Conservation (phyloP, 2,113 vertebrate genomes). For the Cheilinus undulatus region DNA sequence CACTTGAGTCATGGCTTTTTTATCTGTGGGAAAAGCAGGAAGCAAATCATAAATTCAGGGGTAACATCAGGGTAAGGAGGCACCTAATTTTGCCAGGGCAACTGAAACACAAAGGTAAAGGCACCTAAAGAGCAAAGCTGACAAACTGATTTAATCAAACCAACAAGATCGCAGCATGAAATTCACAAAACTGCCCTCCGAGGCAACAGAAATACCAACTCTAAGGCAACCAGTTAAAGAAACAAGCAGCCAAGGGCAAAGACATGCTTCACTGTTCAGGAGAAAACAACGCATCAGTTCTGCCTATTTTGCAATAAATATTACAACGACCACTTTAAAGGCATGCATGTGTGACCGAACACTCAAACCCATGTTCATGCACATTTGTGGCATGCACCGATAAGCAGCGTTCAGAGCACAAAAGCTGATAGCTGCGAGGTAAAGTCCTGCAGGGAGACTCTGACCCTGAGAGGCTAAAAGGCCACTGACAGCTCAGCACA, state of each 20-base stretch:
- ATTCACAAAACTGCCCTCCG: conserved; percentile 13
- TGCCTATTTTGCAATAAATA: conserved; percentile 21
- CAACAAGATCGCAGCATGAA: background rate
- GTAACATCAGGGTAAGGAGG: background rate
- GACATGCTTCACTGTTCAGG: background rate
- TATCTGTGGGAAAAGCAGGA: background rate
- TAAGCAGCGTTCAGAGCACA: conserved; percentile 57
- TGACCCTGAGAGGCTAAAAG: conserved; percentile 67
- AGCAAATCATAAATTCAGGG: background rate
- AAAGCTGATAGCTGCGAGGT: conserved; percentile 74
- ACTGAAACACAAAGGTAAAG: background rate
- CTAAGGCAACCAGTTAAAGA: conserved; percentile 18
- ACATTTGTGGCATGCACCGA: conserved; percentile 23
- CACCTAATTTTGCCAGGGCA: background rate
- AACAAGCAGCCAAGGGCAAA: background rate
- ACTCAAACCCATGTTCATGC: background rate
- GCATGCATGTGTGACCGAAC: background rate
- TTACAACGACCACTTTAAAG: conserved; percentile 21
- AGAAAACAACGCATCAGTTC: background rate
- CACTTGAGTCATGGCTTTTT: conserved; percentile 9
- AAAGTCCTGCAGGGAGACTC: conserved; percentile 78
- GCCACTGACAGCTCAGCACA: conserved; percentile 60
- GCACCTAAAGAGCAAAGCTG: conserved; percentile 19
- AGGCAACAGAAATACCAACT: conserved; percentile 40
- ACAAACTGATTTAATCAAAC: conserved; percentile 31